Conservation (phyloP, 2,797 vertebrate species). For the Hippopotamyrus pictus region DNA sequence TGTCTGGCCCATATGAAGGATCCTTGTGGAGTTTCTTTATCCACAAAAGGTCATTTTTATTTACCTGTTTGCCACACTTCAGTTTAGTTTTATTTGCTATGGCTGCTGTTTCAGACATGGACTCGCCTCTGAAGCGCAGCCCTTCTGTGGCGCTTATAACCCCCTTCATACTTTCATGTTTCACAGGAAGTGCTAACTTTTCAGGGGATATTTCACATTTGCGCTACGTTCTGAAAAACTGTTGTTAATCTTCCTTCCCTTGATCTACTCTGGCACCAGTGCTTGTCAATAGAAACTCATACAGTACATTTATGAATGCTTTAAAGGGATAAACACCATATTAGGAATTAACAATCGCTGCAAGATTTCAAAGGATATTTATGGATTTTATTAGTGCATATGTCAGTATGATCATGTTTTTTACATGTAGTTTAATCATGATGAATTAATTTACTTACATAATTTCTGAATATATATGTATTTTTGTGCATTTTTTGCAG, state of each 20-base stretch:
- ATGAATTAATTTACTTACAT: neutral
- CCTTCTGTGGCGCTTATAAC: neutral
- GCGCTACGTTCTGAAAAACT: neutral
- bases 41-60: constrained; percentile 6
- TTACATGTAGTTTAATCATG: neutral
- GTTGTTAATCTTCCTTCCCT: neutral
- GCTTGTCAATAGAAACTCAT: neutral
- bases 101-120: neutral
- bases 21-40: neutral
- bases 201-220: neutral
- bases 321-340: neutral
- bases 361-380: neutral
- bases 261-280: neutral
- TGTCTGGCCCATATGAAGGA: neutral
- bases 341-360: neutral
- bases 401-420: neutral
- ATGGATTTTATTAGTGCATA: neutral
- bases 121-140: neutral
- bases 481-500: neutral
- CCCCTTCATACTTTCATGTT: neutral
- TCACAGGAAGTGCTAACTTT: neutral
- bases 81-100: neutral
- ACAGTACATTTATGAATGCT: neutral
- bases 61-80: neutral
- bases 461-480: neutral